Conservation (phyloP, 2,113 vertebrate species). For the Ptyas mucosa region DNA sequence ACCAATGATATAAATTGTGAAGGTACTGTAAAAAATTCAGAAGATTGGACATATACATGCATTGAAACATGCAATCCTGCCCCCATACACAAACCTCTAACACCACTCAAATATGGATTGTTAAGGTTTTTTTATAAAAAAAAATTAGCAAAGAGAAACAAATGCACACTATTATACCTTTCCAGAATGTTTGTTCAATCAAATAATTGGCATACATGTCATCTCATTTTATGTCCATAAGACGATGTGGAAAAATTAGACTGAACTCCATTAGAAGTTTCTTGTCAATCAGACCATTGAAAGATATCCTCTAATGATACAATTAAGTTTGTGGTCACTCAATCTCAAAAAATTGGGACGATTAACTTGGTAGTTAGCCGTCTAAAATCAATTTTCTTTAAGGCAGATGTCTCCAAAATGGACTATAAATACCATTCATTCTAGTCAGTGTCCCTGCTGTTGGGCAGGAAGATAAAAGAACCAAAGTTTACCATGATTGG, state of each 20-base stretch:
- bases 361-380: neutral
- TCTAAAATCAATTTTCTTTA: neutral
- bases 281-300: neutral
- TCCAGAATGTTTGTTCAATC: neutral
- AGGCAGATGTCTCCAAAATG: neutral
- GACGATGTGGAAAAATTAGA: neutral
- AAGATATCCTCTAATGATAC: neutral
- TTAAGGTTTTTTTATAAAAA: neutral
- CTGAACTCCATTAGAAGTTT: neutral
- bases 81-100: neutral
- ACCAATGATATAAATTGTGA: neutral
- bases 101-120: neutral
- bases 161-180: neutral
- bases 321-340: neutral
- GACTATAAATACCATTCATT: neutral
- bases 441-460: neutral
- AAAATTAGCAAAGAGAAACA: neutral
- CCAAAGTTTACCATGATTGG: neutral
- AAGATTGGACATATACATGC: neutral
- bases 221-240: neutral
- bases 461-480: neutral
- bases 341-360: neutral
- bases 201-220: neutral
- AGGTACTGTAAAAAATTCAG: neutral
- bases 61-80: neutral